phyloP scores from a whole-genome alignment of 2,888 invertebrate species.

The Cosmia trapezina region DNA sequence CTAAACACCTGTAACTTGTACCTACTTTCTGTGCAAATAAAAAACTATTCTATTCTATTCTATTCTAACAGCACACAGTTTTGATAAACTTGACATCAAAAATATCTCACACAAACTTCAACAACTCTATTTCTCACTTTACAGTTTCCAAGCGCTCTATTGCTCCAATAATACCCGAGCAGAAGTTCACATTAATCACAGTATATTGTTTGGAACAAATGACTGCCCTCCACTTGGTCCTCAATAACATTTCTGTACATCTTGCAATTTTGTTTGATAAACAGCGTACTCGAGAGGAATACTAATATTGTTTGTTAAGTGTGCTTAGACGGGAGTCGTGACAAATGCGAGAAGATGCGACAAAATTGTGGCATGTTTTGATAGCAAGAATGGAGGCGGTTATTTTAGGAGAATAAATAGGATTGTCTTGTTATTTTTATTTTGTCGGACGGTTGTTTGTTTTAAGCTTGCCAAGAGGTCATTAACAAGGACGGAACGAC shows the following conservation, averaged over 20 bases:
- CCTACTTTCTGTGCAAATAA: no score
- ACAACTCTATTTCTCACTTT: background rate
- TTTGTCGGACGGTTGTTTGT: constrained; percentile 33
- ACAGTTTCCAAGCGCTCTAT: constrained; percentile 24
- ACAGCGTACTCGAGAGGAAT: constrained; percentile 50
- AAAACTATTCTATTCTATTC: no score
- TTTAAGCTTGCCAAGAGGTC: constrained; percentile 30
- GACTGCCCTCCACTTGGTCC: constrained; percentile 48
- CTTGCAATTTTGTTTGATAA: constrained; percentile 64
- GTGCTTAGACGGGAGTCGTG: constrained; percentile 33
- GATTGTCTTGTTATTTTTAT: constrained; percentile 45
- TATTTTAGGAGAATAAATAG: constrained; percentile 31
- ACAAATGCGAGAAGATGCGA: constrained; percentile 41
- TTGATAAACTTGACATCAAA: background rate
- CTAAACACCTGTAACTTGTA: no score
- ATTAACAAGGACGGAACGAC: constrained; percentile 35
- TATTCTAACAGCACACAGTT: no score
- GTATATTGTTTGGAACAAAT: constrained; percentile 58
- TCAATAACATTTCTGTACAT: constrained; percentile 57
- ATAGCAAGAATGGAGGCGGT: constrained; percentile 12
- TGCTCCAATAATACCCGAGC: constrained; percentile 33
- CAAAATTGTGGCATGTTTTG: constrained; percentile 49
- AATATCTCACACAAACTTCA: constrained; percentile 2
- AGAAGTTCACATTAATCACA: constrained; percentile 55
- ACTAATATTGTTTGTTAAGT: constrained; percentile 56